These are phyloP conservation scores for Marmota monax DNA, from an alignment of 2,113 vertebrate species.

Conservation along the genomic window DNA sequence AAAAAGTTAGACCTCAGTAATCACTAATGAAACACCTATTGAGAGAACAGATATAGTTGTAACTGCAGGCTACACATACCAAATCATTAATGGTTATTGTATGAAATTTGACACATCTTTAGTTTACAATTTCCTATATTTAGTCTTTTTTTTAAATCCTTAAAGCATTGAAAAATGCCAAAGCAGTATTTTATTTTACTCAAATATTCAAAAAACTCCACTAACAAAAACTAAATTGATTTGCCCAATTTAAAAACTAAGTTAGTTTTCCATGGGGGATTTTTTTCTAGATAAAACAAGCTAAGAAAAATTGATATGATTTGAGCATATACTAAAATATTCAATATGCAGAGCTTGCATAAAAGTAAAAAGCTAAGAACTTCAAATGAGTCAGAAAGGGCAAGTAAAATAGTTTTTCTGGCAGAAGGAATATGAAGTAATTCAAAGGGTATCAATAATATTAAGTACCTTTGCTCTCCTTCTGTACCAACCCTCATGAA, in stretches of 20 bases:
- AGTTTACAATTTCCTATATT: background rate
- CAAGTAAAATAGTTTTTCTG: conserved; percentile 67
- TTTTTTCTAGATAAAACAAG: conserved; percentile 52
- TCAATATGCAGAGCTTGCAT: conserved; percentile 68
- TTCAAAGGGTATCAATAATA: conserved; percentile 46
- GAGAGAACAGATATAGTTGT: background rate
- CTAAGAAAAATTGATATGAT: conserved; percentile 25
- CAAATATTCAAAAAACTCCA: conserved; percentile 46
- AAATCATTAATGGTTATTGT: background rate
- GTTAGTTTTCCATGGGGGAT: conserved; percentile 43
- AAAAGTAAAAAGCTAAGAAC: conserved; percentile 62
- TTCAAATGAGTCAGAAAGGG: conserved; percentile 52
- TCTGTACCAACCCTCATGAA: background rate
- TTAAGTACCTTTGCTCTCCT: conserved; percentile 21
- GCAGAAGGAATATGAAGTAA: conserved; percentile 56
- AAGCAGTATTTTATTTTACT: background rate
- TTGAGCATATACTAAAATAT: conserved; percentile 70
- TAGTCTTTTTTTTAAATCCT: background rate
- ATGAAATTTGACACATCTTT: background rate
- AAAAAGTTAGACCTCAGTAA: background rate
- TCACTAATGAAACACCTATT: background rate
- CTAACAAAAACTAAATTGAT: background rate
- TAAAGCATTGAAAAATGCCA: background rate
- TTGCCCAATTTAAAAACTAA: conserved; percentile 4
- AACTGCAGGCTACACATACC: background rate